A percentile compares a stretch with the other conserved stretches of the same genome.
Conservation (phyloP, 2,888 invertebrate genomes). For the Spisula subtruncata region DNA sequence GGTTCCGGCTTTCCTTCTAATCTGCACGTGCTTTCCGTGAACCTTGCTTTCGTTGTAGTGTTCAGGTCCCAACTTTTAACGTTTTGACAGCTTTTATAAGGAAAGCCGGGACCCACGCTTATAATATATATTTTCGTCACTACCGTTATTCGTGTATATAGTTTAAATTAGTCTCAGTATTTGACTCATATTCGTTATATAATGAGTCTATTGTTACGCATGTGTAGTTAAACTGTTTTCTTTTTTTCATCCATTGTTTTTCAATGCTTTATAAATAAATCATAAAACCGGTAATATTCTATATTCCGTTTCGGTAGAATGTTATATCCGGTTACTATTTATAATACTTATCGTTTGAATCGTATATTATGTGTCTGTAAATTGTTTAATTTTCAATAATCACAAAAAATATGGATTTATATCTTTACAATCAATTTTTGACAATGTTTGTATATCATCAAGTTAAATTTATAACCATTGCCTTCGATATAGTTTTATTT, state of each 20-base stretch:
- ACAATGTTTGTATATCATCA: neutral
- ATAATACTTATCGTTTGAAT: too few species aligned
- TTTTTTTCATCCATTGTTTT: too few species aligned
- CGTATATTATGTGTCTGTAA: too few species aligned
- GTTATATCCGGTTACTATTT: too few species aligned
- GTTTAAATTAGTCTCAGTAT: slow-evolving; percentile 1
- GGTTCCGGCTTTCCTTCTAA: neutral
- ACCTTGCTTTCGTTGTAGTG: neutral
- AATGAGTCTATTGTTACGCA: neutral
- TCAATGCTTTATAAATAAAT: too few species aligned
- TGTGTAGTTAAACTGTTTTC: too few species aligned
- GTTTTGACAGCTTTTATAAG: slow-evolving; percentile 1
- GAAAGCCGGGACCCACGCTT: slow-evolving; percentile 1
- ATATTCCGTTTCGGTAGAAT: too few species aligned
- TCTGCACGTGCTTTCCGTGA: neutral
- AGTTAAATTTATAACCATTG: slow-evolving; percentile 1
- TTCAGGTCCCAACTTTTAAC: neutral
- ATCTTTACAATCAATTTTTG: too few species aligned
- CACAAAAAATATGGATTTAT: too few species aligned
- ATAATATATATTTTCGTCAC: slow-evolving; percentile 1
- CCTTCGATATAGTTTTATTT: slow-evolving; percentile 1
- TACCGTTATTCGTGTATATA: slow-evolving; percentile 1
- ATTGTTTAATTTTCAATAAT: too few species aligned
- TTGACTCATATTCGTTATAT: slow-evolving; percentile 1
- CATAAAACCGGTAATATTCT: too few species aligned